Evolutionary conservation across 2,888 invertebrate species (phyloP).

Genomic region (Hymenopus coronatus): DNA sequence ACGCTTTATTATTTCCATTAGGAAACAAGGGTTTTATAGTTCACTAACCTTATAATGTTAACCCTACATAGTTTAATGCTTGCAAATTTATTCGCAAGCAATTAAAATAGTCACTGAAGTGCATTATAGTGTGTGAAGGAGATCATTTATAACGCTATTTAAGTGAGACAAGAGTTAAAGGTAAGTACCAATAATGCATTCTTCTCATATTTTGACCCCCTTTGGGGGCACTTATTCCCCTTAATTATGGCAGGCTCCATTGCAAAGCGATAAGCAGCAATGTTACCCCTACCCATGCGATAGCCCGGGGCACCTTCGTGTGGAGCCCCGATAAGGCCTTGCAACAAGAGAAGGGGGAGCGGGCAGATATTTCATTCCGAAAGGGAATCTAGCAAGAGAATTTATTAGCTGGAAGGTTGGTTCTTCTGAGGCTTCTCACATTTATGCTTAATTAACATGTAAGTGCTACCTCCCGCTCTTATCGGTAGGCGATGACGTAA

Average conservation of each 20-base stretch:
- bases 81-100: no score
- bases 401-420: constrained; percentile 1
- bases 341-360: not conserved
- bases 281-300: not conserved
- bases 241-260: not conserved
- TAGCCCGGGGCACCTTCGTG: not conserved
- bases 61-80: no score
- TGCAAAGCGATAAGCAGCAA: not conserved
- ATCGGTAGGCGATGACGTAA: constrained; percentile 10
- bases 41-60: no score
- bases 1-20: no score
- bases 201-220: not conserved
- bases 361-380: not conserved
- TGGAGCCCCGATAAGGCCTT: not conserved
- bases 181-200: not conserved
- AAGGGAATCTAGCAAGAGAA: not conserved
- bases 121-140: no score
- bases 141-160: not conserved
- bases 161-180: not conserved
- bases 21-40: no score
- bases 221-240: not conserved
- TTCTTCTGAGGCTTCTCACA: not conserved
- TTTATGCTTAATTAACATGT: constrained; percentile 24
- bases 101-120: no score
- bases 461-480: constrained; percentile 13